Percentiles rank a stretch among this genome's conserved stretches.
Conservation (phyloP, 2,797 vertebrate species). For the Florisuga fusca region DNA sequence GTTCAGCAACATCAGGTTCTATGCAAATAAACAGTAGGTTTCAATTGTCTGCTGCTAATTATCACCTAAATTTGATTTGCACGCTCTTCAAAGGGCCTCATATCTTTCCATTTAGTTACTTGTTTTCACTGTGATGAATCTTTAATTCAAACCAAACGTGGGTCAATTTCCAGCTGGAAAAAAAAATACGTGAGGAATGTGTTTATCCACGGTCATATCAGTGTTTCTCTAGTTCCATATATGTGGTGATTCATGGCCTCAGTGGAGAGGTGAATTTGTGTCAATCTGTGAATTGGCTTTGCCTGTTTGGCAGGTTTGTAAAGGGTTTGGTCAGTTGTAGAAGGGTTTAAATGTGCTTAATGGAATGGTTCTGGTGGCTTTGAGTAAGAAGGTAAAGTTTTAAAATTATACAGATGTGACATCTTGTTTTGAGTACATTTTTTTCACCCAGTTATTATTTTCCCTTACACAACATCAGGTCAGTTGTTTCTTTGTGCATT, state of each 20-base stretch:
- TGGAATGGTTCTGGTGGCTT: neutral
- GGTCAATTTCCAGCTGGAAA: conserved; percentile 52
- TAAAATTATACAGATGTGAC: neutral
- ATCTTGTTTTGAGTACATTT: neutral
- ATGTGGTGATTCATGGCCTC: neutral
- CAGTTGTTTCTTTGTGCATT: neutral
- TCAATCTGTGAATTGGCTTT: neutral
- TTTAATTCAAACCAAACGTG: conserved; percentile 80
- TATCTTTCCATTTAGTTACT: conserved; percentile 73
- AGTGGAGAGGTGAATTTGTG: neutral
- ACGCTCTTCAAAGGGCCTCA: conserved; percentile 76
- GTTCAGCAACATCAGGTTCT: conserved; percentile 5
- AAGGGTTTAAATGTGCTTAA: neutral
- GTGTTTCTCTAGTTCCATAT: neutral
- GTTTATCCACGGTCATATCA: conserved; percentile 17
- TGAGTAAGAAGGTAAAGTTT: neutral
- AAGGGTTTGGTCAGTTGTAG: neutral
- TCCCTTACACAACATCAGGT: neutral
- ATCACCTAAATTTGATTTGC: conserved; percentile 76
- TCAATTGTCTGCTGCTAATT: conserved; percentile 76
- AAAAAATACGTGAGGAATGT: neutral
- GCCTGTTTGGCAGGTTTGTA: neutral
- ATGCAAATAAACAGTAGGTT: conserved; percentile 71
- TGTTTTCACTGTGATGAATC: conserved; percentile 70
- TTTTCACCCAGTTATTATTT: neutral